These are phyloP conservation scores for Misgurnus anguillicaudatus DNA, from an alignment of 2,113 vertebrate genomes.

Conservation along the genomic window DNA sequence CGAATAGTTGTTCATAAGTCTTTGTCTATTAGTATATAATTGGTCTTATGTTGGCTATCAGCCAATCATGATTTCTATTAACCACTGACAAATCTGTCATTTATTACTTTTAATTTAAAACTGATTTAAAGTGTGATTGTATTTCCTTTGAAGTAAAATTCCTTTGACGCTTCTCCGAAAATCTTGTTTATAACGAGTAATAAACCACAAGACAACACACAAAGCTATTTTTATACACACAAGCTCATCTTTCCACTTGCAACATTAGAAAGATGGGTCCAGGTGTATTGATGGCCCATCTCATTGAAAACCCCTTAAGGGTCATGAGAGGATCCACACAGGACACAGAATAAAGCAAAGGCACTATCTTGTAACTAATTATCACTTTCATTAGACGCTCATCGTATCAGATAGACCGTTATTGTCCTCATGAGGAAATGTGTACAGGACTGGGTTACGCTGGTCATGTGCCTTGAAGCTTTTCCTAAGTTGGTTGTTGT, in stretches of 20 bases:
- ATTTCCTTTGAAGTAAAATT: neutral
- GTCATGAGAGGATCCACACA: slow-evolving; percentile 31
- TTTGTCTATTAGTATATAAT: too few relatives aligned
- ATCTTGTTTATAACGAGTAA: too few relatives aligned
- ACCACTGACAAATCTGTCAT: too few relatives aligned
- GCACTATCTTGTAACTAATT: slow-evolving; percentile 60
- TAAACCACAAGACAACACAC: neutral
- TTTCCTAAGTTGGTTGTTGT: slow-evolving; percentile 30
- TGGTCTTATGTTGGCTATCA: too few relatives aligned
- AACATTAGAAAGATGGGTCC: slow-evolving; percentile 1
- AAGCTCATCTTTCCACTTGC: slow-evolving; percentile 26
- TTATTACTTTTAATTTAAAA: too few relatives aligned
- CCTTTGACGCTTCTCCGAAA: too few relatives aligned
- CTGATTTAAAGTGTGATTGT: too few relatives aligned
- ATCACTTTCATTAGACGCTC: slow-evolving; percentile 63
- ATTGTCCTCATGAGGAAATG: slow-evolving; percentile 53
- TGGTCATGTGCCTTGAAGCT: slow-evolving; percentile 57
- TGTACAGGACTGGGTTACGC: slow-evolving; percentile 49
- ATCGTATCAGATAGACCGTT: slow-evolving; percentile 63
- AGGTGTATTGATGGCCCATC: neutral
- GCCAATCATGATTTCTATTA: too few relatives aligned
- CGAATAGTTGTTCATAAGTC: too few relatives aligned
- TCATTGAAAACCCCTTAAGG: slow-evolving; percentile 21
- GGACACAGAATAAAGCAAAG: slow-evolving; percentile 37
- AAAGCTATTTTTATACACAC: neutral